Evolutionary conservation across 2,888 invertebrate species (phyloP), one percentile per base, ranked within the genome.

Genomic region (Tortricodes alternella): DNA sequence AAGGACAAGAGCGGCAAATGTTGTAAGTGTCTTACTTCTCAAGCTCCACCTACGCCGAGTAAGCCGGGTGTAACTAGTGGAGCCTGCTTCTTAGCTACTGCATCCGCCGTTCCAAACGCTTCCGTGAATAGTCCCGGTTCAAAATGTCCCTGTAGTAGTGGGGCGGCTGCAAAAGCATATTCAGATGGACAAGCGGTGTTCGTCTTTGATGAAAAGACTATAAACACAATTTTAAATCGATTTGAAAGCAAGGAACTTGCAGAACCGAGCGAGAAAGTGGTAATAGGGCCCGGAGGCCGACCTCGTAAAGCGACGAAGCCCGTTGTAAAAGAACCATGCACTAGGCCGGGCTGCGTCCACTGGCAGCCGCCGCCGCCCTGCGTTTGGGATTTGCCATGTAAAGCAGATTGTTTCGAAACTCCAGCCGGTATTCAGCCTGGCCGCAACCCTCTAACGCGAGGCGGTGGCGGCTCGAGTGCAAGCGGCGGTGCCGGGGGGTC

Each of bases 301-400:
- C 44, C 62, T 23, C 75, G 72, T 23, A 75, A 76, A 59, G 51
- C 57, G 27, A 24, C 55, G 6, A 74, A 73, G 21, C 53, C 64
- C 13, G 60, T 67, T 11, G 62, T 65, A 53, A 76, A 78, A 57
- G 79, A 80, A 57, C 73, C 76, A 13, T 85, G 85, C 63, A 82
- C 82, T 59, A 84, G 83, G 62, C 74, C 75, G 9, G 84, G 81
- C 44, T 89, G 85, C 64, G 65, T 88, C 13, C 85, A 85, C 63
- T 86, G 85, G 79, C 71, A 85, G 63, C 85, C 87, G 18, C 86
- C 89, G 53, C 76, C 85, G 56, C 87, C 86, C 11, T 89, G 87
- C 62, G 71, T 85, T 43, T 88, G 86, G 84, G 75, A 88, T 62
- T 71, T 74, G 39, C 88, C 89, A 46, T 89, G 88, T 64, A 87